phyloP scores from a whole-genome alignment of 2,888 invertebrate genomes.

The Dione vanillae region DNA sequence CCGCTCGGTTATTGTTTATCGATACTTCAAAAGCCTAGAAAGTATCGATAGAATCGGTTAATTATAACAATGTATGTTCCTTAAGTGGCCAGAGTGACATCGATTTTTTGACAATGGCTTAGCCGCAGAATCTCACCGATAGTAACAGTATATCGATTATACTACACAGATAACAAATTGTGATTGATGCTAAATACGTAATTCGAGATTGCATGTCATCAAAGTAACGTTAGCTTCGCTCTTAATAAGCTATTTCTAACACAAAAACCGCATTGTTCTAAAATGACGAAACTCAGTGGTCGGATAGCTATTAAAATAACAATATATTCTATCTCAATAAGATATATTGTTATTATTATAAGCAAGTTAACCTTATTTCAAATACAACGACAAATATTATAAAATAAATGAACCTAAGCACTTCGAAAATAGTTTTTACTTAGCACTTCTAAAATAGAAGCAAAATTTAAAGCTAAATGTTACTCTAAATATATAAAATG shows the following conservation, averaged over 20 bases:
- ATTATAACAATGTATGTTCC: slow-evolving; percentile 71
- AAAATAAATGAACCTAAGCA: too few species aligned
- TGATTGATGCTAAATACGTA: slow-evolving; percentile 46
- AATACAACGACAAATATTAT: too few species aligned
- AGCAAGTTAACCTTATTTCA: too few species aligned
- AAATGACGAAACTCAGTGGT: background rate
- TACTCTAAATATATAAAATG: too few species aligned
- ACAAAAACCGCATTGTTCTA: background rate
- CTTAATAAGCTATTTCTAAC: slow-evolving; percentile 19
- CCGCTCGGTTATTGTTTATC: slow-evolving; percentile 81
- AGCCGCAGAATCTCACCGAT: slow-evolving; percentile 50
- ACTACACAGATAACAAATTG: slow-evolving; percentile 43
- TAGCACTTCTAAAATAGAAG: too few species aligned
- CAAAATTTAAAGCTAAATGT: too few species aligned
- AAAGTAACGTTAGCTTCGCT: slow-evolving; percentile 32
- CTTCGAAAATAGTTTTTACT: too few species aligned
- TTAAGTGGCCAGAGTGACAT: slow-evolving; percentile 73
- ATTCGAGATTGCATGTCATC: slow-evolving; percentile 38
- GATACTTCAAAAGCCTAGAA: slow-evolving; percentile 64
- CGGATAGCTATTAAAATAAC: background rate
- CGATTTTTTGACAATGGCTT: slow-evolving; percentile 57
- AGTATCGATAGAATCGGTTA: slow-evolving; percentile 70
- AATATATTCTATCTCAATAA: too few species aligned
- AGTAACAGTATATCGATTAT: slow-evolving; percentile 45
- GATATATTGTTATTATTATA: too few species aligned